A percentile compares a stretch with the other conserved stretches of the same genome.
These are phyloP conservation scores for Scaptomyza polygonia DNA, from an alignment of 2,888 invertebrate genomes.

Conservation along the genomic window DNA sequence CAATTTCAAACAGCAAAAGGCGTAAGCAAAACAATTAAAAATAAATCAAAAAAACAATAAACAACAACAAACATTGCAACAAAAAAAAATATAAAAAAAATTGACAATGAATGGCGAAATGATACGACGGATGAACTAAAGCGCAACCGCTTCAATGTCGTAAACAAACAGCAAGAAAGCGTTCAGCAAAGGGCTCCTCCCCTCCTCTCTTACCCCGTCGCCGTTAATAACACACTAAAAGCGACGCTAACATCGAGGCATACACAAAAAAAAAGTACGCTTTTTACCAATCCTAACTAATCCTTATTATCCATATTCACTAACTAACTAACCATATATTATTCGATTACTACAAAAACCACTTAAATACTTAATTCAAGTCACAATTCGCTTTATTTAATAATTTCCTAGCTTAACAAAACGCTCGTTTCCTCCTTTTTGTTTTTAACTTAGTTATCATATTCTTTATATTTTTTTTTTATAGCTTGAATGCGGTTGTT, in stretches of 20 bases:
- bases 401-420: no score
- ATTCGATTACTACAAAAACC: no score
- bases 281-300: constrained; percentile 16
- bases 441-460: no score
- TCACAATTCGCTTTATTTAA: no score
- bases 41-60: constrained; percentile 21
- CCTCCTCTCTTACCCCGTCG: constrained; percentile 33
- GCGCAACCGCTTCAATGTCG: constrained; percentile 61
- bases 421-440: no score
- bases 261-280: constrained; percentile 56
- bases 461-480: no score
- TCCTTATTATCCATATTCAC: constrained; percentile 12
- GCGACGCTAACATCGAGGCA: constrained; percentile 53
- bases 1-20: constrained; percentile 42
- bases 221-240: no score
- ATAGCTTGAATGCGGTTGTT: no score
- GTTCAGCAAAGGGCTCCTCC: constrained; percentile 36
- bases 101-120: constrained; percentile 54
- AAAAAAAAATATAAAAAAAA: constrained; percentile 9
- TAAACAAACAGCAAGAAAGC: constrained; percentile 53
- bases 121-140: constrained; percentile 58
- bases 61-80: constrained; percentile 31
- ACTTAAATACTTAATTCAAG: no score
- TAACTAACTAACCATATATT: no score
- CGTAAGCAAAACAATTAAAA: constrained; percentile 58